Percentiles rank a stretch among this genome's conserved stretches.
phyloP scores from a whole-genome alignment of 2,113 vertebrate species.

The Sorex fumeus region DNA sequence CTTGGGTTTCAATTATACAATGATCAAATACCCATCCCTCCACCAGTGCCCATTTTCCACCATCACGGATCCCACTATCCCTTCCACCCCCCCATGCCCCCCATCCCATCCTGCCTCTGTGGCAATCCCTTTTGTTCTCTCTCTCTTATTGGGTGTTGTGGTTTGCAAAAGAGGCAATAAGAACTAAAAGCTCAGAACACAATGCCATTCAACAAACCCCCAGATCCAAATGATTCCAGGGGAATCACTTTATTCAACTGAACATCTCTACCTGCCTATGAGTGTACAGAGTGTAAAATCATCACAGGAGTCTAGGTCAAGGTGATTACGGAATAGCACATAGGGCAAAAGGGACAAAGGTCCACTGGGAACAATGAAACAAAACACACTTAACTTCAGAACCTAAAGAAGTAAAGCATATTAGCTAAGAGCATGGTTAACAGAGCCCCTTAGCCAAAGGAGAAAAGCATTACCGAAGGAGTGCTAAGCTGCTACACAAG shows the following conservation, averaged over 20 bases:
- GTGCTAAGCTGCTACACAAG: conserved; percentile 62
- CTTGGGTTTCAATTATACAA: no score
- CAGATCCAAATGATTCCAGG: background rate
- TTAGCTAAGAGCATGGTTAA: background rate
- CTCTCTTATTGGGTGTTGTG: no score
- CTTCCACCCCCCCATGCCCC: no score
- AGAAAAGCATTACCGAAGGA: background rate
- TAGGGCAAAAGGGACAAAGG: conserved; percentile 21
- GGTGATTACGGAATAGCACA: conserved; percentile 57
- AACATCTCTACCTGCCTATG: conserved; percentile 68
- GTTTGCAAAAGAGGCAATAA: no score
- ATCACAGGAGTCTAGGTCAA: conserved; percentile 80
- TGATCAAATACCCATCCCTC: no score
- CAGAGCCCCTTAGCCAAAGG: conserved; percentile 39
- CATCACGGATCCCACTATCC: no score
- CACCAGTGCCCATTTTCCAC: no score
- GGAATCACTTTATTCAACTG: conserved; percentile 77
- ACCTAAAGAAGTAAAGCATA: background rate
- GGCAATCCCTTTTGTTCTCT: no score
- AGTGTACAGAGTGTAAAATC: conserved; percentile 86
- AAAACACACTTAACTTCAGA: conserved; percentile 60
- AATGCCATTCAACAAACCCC: conserved; percentile 77
- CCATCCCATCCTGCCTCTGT: no score
- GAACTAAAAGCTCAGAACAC: conserved; percentile 66
- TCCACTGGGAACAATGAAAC: conserved; percentile 35